Evolutionary conservation across 2,113 vertebrate genomes (phyloP), one percentile per base, ranked within the genome.

Genomic region (Thamnophis sirtalis): DNA sequence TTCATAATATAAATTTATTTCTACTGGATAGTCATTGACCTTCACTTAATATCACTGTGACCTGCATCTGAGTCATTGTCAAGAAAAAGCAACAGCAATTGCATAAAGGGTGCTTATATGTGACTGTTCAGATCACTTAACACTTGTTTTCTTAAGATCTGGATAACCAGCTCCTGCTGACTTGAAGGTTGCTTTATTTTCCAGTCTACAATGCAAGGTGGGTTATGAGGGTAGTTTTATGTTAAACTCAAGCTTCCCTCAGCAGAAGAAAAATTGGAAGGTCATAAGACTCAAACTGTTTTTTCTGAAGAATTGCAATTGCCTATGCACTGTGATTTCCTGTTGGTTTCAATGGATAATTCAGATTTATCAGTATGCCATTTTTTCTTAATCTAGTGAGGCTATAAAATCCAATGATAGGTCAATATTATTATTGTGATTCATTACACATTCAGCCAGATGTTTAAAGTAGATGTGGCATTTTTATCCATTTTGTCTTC

Each of bases 21-120:
- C 90, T 85, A 80, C 8, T 91, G 93, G 88, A 22, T 63, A 93
- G 89, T 87, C 48, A 54, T 86, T 93, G 92, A 90, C 84, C 93
- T 95, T 94, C 84, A 49, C 94, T 92, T 92, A 56, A 88, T 91
- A 50, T 93, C 91, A 92, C 94, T 92, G 96, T 95, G 93, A 95
- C 95, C 94, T 95, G 73, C 87, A 80, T 95, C 87, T 93, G 88
- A 87, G 0, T 0, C 92, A 92, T 92, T 93, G 91, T 93, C 94
- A 94, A 93, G 92, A 92, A 49, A 89, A 87, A 93, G 87, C 89
- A 92, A 60, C 73, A 48, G 73, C 95, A 92, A 94, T 22, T 73
- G 22, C 53, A 94, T 85, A 93, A 94, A 91, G 90, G 91, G 89
- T 93, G 53, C 84, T 96, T 95, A 90, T 93, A 95, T 89, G 58